Evolutionary conservation across 2,888 invertebrate species (phyloP), one percentile per base, ranked within the genome.

Genomic region (Escarpia spicata): DNA sequence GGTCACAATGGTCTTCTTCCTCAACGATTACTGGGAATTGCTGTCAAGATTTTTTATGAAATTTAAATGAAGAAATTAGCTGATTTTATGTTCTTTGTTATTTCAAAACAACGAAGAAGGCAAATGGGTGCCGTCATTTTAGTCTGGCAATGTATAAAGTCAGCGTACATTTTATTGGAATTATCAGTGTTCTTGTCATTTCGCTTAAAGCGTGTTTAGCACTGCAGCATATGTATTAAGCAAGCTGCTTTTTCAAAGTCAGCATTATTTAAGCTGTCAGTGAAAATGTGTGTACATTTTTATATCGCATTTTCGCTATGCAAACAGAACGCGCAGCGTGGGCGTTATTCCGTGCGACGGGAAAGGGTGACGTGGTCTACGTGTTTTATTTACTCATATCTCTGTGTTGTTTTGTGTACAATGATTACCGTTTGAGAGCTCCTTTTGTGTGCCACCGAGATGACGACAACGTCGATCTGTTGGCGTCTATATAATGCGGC

Each of bases 281-380:
- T 75, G 75, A 75, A 75, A n/a, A 75, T 75, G 75, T 75, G 75
- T 75, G 75, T 75, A 75, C 19, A 75, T n/a, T 75, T 75, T 75
- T 75, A 75, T 75, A 75, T 75, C n/a, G 75, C 75, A 75, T 75
- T 75, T 75, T 75, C n/a, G 75, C 75, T 75, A 75, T 6, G 75
- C 75, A 75, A 75, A 52, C n/a, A 15, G 75, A 26, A n/a, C 75
- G 75, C 75, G 75, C 26, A 75, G 52, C 12, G 52, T 52, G 52
- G 52, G 52, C 12, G 52, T 12, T 12, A 26, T n/a, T 75, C 19
- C 75, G 75, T 52, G 75, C 75, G n/a, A 60, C 75, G 75, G 26
- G 75, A 75, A 26, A 6, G 6, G 6, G 26, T 75, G 75, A 26
- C 26, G n/a, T 26, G 52, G 19, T 75, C 6, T 75, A 26, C 26